Percentiles rank a stretch among this genome's conserved stretches.
phyloP scores from a whole-genome alignment of 2,113 vertebrate species.

The Oplegnathus fasciatus region DNA sequence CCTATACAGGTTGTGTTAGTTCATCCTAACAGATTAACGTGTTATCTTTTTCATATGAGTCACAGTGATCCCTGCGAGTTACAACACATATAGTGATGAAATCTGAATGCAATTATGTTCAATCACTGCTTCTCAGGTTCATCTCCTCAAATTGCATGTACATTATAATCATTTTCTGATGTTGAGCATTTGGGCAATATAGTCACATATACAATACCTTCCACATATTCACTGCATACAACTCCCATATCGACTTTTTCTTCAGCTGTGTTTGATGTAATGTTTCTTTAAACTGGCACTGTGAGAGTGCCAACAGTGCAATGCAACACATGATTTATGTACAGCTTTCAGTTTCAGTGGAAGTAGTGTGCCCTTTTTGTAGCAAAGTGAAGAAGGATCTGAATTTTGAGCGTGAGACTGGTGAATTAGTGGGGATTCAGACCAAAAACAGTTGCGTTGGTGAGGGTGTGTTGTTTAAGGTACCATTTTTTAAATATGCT shows the following conservation, averaged over 20 bases:
- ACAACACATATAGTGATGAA: constrained; percentile 39
- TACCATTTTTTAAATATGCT: not conserved
- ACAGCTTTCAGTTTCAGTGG: not conserved
- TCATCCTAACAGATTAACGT: constrained; percentile 44
- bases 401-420: not conserved
- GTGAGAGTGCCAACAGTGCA: not conserved
- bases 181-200: not conserved
- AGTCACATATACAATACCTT: not conserved
- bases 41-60: constrained; percentile 41
- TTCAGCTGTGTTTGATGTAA: not conserved
- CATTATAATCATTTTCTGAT: constrained; percentile 11
- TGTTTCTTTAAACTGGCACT: not conserved
- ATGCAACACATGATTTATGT: not conserved
- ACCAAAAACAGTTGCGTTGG: not conserved
- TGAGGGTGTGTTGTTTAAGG: not conserved
- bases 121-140: constrained; percentile 16
- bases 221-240: not conserved
- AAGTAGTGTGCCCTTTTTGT: not conserved
- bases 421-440: not conserved
- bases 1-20: constrained; percentile 37
- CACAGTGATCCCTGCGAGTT: constrained; percentile 11
- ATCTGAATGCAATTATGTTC: constrained; percentile 39
- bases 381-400: not conserved
- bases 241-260: constrained; percentile 5
- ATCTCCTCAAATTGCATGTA: not conserved